Evolutionary conservation across 2,797 vertebrate genomes (phyloP), one percentile per base, ranked within the genome.

Genomic region (Chrosomus eos): DNA sequence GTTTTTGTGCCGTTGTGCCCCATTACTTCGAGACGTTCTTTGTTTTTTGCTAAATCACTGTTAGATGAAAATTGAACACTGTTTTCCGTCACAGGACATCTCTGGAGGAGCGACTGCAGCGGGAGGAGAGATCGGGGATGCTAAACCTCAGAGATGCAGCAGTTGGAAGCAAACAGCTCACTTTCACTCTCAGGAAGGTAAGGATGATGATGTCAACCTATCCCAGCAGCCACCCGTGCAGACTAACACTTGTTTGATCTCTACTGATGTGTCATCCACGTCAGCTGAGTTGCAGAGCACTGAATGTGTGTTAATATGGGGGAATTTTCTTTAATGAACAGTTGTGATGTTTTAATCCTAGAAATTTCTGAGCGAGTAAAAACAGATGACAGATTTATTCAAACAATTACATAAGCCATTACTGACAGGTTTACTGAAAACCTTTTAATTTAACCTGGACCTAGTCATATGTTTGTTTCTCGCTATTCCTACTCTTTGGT

Each of bases 101-200:
- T 80, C 95, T 99, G 90, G 97, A 96, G 93, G 97, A 99, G 51
- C 97, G 98, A 53, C 92, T 99, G 89, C 97, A 96, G 91, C 88
- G 96, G 45, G 97, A 98, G 92, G 96, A 98, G 81, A 94, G 93
- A 72, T 94, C 95, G 5, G 97, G 96, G 74, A 94, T 90, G 0
- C 90, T 96, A 85, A 94, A 87, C 75, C 88, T 96, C 55, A 92
- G 91, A 0, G 96, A 98, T 90, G 95, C 95, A 0, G 94, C 97
- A 0, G 95, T 99, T 74, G 98, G 98, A n/a, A n/a, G n/a, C n/a
- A n/a, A n/a, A 82, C 97, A 99, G 88, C 91, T 98, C 80, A 98
- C 97, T 0, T 99, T 99, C 93, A 97, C 94, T 19, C 95, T 99
- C 80, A 97, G 95, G 92, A 97, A 96, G 97, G 98, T 99, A 87